Percentiles rank a stretch among this genome's conserved stretches.
Evolutionary conservation across 2,888 invertebrate genomes (phyloP).

Genomic region (Scaptomyza reducta): DNA sequence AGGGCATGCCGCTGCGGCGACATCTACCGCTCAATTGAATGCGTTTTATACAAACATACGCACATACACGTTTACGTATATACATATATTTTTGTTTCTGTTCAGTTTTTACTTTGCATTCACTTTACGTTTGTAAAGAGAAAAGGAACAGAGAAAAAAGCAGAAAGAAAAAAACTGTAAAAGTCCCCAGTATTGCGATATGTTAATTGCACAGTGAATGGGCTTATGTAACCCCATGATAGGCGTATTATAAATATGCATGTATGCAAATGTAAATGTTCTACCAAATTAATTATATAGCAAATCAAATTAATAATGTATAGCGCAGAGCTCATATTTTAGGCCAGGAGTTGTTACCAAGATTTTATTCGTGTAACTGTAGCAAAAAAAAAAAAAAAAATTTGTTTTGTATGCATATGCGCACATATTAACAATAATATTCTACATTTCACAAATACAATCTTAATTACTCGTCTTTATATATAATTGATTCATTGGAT

Average conservation of each 20-base stretch:
- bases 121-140: conserved; percentile 35
- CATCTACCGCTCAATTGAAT: conserved; percentile 41
- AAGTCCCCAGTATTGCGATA: conserved; percentile 39
- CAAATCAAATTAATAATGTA: conserved; percentile 17
- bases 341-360: background rate
- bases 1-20: conserved; percentile 18
- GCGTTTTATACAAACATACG: conserved; percentile 3
- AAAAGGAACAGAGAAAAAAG: conserved; percentile 9
- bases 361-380: conserved; percentile 15
- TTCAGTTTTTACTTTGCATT: conserved; percentile 33
- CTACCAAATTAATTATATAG: conserved; percentile 8
- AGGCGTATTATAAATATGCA: conserved; percentile 18
- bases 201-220: conserved; percentile 63
- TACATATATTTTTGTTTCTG: conserved; percentile 2
- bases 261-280: conserved; percentile 18
- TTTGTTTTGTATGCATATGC: background rate
- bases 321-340: conserved; percentile 3
- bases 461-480: background rate
- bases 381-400: too few species aligned
- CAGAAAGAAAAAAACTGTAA: conserved; percentile 14
- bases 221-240: conserved; percentile 60
- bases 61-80: background rate
- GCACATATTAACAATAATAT: background rate
- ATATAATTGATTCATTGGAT: background rate
- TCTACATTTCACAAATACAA: background rate